Base-by-base conservation (phyloP, 2,888 invertebrate genomes). In the Perizoma flavofasciatum region DNA sequence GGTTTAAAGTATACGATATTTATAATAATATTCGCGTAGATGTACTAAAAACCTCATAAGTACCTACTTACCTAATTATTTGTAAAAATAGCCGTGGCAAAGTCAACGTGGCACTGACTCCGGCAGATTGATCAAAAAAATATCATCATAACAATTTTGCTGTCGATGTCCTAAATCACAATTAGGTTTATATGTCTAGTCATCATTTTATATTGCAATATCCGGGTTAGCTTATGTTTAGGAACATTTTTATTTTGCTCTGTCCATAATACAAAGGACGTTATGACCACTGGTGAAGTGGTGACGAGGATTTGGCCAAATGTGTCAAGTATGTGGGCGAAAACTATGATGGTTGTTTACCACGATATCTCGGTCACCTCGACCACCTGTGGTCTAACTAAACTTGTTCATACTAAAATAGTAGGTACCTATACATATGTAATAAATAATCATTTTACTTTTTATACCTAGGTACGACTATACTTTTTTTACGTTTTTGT, bases 261-360 rank as follows among this genome's bases (percentile, higher is more conserved):
- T 55, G 10, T 47, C 40, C 33, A 40, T 54, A 54, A 54, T 33
- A 44, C 54, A 64, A 57, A 63, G 63, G 58, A 55, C 62, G 50
- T 22, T 59, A 62, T 64, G 62, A 67, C 58, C 44, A 61, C 59
- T 22, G 22, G 22, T 22, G 22, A 22, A 22, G 22, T 64, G 55
- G 68, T 75, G 73, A 77, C 70, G 65, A 72, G 69, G 67, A 66
- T 57, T 67, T 70, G 50, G 63, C 67, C 69, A 65, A 69, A 74
- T 68, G 65, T 54, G 68, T 65, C 61, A 67, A 63, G 64, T 62
- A 69, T 69, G 72, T 73, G 71, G 69, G 70, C 71, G 69, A 66
- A 46, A 65, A 48, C 59, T 61, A 60, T 39, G 45, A 48, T 55
- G 32, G 56, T 57, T 65, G 62, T 63, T 65, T 66, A 66, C 63